Evolutionary conservation across 2,888 invertebrate species (phyloP), one percentile per base, ranked within the genome.

Genomic region (Drosophila nr. fundita): DNA sequence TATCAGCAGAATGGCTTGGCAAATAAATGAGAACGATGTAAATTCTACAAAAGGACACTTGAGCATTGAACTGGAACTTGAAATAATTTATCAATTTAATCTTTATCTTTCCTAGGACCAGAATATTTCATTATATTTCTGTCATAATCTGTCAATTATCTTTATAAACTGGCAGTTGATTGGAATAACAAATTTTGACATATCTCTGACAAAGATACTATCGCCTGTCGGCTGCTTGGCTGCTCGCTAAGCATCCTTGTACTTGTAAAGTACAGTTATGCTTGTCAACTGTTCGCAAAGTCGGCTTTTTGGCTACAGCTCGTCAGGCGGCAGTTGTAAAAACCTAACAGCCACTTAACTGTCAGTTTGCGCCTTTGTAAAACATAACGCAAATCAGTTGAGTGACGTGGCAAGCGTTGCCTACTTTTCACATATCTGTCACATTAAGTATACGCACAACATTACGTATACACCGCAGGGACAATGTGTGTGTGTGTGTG

Each of bases 381-480:
- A 18, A 42, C 27, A 34, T 3, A 49, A 27, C 49, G 30, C 36
- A 68, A 58, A 45, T 32, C 58, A 55, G 32, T 61, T 59, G 63
- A 72, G 72, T 69, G 82, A 70, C 80, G 70, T 27, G 48, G 15
- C 38, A 55, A 69, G 68, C 74, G 67, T 66, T 78, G 53, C 53
- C 62, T 54, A 45, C 64, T 59, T 48, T 63, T 57, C 55, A 40
- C 40, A 52, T 57, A 30, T 57, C 64, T 77, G 77, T 74, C 77
- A 69, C 55, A 66, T 78, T 77, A 78, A 59, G 68, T 78, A 78
- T 78, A 68, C 67, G 59, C 67, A 38, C n/a, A 29, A 62, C 49
- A 72, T 70, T 59, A 70, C 65, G 69, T 55, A 80, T 55, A 68
- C 73, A 36, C 73, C 66, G 36, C 30, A 21, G 49, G 45, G 60